Base-by-base conservation (phyloP, 1,140 invertebrate species). In the Drosophila virilis region DNA sequence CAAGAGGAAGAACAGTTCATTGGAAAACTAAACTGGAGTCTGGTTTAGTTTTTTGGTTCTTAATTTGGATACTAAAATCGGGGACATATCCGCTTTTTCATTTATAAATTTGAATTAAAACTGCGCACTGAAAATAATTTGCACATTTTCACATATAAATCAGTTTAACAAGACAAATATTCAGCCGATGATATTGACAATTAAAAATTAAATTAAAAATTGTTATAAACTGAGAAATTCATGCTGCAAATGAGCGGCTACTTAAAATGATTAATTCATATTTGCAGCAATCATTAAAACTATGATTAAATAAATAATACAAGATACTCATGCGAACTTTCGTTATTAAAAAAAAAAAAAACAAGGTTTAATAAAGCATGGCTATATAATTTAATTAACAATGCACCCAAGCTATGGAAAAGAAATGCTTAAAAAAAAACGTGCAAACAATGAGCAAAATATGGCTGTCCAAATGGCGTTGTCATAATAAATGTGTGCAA, bases 351-450 rank as follows among this genome's bases (percentile, higher is more conserved):
- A 6, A 57, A 42, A 2, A 42, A 22, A 8, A 40, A 28, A 1
- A 55, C 59, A 33, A 46, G 48, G 50, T 12, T 6, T 9, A 15
- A 50, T 48, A 58, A 12, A 42, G 22, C 45, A 28, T 43, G 42
- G 50, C 74, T 74, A 69, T 81, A 82, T 81, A 81, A 81, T 81
- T 81, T 78, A 81, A 81, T 81, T 81, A 81, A 78, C 79, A 78
- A 74, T 77, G 65, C 64, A 46, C 60, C 59, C 54, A 57, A 57
- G 57, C 50, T 13, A 70, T 58, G 45, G 60, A 69, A 50, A 80
- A 75, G 65, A 60, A 60, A 40, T 15, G 35, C 22, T 5, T 5
- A 5, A 5, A 22, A 33, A 54, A 65, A 73, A 65, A 61, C 64
- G 45, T 32, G 13, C 28, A 66, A 67, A 79, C 55, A 50, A 71